Evolutionary conservation across 2,797 vertebrate genomes (phyloP), one percentile per base, ranked within the genome.

Genomic region (Hipposideros larvatus): DNA sequence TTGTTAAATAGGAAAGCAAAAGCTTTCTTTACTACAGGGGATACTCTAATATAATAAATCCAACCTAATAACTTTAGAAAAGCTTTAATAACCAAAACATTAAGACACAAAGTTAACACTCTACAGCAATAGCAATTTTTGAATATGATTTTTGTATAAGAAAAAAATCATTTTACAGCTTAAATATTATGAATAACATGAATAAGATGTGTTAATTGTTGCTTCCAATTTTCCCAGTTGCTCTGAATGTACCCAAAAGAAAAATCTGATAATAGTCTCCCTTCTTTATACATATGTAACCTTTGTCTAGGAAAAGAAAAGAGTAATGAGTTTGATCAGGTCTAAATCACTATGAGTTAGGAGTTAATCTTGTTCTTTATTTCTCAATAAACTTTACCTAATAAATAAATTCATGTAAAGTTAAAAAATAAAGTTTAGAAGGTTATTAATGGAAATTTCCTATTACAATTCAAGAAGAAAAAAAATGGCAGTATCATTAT

Each of bases 51-150:
- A 86, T 18, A 90, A 43, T 61, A 93, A 91, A 79, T 31, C 57
- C 51, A 91, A 89, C 31, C 57, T 90, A 87, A 80, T 87, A 70
- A 96, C 90, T 68, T 95, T 61, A 97, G 93, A 87, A 68, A 94
- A 68, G 57, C 1, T 83, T 80, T 96, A 59, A 2, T 94, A 90
- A 88, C 26, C 34, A 90, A 92, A 94, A 73, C 85, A 95, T 61
- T 90, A 93, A 96, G 51, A 85, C 19, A 80, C 16, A 80, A 88
- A 82, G 83, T 68, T 70, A 86, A 87, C 11, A 55, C 22, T 83
- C 13, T 91, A n/a, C 22, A 94, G n/a, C 41, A 26, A 79, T 0
- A 43, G 10, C n/a, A 66, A 79, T 80, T 87, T 87, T 85, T 70
- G 7, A 94, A 87, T 57, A 80, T 48, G 4, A 82, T 82, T 96